Conservation (phyloP, 2,113 vertebrate species). For the Lophotis ruficrista region DNA sequence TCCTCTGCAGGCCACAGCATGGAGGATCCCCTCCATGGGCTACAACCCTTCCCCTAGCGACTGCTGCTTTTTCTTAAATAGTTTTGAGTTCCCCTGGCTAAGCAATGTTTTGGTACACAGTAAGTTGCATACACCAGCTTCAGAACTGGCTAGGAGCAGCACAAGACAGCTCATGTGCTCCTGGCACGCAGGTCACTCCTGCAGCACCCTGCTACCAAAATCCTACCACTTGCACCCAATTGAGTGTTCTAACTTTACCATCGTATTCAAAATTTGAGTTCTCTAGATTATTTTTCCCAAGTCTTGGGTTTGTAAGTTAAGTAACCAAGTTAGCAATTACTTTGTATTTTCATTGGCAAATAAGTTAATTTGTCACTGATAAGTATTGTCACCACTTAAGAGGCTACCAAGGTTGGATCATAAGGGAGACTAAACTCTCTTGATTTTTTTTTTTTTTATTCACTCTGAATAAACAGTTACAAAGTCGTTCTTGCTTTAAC, state of each 20-base stretch:
- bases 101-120: fast-evolving
- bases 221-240: neutral
- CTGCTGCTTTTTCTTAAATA: neutral
- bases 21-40: fast-evolving
- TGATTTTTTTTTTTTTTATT: neutral
- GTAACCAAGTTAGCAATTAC: neutral
- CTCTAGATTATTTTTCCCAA: neutral
- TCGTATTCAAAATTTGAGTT: neutral
- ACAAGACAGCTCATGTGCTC: neutral
- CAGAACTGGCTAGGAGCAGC: neutral
- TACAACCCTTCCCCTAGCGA: neutral
- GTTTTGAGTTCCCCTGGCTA: neutral
- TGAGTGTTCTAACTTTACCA: neutral
- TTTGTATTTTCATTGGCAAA: neutral
- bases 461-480: neutral
- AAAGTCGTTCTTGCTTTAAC: neutral
- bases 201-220: neutral
- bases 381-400: neutral
- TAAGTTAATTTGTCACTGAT: neutral
- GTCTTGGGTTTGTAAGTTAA: neutral
- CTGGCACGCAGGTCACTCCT: neutral
- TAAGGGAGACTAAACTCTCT: neutral
- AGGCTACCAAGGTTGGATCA: neutral
- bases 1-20: fast-evolving
- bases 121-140: neutral